These are phyloP conservation scores for Cotesia chilonis DNA, from an alignment of 1,140 invertebrate genomes.

Conservation along the genomic window DNA sequence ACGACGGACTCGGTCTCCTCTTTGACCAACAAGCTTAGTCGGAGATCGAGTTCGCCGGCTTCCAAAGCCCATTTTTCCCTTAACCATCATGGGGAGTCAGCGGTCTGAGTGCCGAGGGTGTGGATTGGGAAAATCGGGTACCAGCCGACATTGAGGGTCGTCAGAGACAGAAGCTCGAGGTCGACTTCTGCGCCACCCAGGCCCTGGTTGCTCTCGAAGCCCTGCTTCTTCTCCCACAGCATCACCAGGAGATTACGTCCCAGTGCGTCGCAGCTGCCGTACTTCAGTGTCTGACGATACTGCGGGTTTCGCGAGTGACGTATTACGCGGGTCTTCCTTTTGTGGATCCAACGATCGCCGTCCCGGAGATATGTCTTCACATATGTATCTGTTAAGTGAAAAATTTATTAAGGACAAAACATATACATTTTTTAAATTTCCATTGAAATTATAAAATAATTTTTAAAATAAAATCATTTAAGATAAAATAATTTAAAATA, in stretches of 20 bases:
- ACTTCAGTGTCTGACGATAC: conserved; percentile 88
- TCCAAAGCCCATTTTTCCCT: conserved; percentile 65
- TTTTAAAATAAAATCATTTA: too few relatives aligned
- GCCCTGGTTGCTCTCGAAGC: conserved; percentile 87
- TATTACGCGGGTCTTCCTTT: conserved; percentile 87
- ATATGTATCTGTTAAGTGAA: conserved; percentile 79
- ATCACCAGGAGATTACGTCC: conserved; percentile 86
- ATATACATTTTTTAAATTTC: background rate
- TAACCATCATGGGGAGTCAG: conserved; percentile 76
- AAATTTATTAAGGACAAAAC: background rate
- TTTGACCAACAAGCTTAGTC: conserved; percentile 60
- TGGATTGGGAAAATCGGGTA: conserved; percentile 88
- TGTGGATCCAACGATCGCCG: conserved; percentile 86
- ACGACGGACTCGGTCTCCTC: conserved; percentile 59
- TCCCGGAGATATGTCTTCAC: conserved; percentile 93
- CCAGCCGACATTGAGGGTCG: conserved; percentile 83
- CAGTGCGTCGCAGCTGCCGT: conserved; percentile 83
- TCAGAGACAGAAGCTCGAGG: conserved; percentile 80
- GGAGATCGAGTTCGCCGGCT: conserved; percentile 62
- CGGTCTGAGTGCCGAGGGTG: conserved; percentile 74
- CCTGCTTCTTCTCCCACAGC: conserved; percentile 87
- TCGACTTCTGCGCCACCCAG: conserved; percentile 86
- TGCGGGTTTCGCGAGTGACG: conserved; percentile 82
- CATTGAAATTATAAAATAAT: too few relatives aligned
- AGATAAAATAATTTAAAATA: too few relatives aligned